Conservation (phyloP, 2,797 vertebrate genomes). For the Clarias pachynema region DNA sequence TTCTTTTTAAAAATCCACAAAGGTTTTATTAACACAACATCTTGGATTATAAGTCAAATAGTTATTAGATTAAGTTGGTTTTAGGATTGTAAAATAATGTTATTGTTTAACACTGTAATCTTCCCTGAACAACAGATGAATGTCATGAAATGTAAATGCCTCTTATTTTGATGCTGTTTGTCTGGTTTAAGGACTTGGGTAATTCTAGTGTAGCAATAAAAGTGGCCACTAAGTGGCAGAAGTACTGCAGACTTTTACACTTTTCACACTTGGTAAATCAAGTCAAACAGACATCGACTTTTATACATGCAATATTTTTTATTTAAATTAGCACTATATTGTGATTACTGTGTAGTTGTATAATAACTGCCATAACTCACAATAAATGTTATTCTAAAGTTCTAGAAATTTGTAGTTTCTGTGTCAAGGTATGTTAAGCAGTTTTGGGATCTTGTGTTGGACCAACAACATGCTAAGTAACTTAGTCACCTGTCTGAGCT, state of each 20-base stretch:
- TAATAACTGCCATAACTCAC: not conserved
- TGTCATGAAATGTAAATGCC: not conserved
- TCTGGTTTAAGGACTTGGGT: not conserved
- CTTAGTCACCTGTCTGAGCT: not conserved
- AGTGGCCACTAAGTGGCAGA: constrained; percentile 40
- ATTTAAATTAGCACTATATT: not conserved
- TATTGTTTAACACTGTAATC: not conserved
- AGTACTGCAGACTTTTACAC: not conserved
- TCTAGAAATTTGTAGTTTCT: not conserved
- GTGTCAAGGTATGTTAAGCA: not conserved
- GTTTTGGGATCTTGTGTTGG: not conserved
- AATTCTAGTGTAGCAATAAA: constrained; percentile 6
- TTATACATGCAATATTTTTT: not conserved
- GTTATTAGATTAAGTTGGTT: not conserved
- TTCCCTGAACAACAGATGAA: not conserved
- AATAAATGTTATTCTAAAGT: constrained; percentile 12
- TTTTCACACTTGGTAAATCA: not conserved
- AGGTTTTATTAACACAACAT: not conserved
- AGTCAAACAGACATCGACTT: not conserved
- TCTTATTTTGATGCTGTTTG: not conserved
- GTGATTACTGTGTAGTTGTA: constrained; percentile 4
- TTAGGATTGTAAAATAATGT: not conserved
- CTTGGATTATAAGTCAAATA: not conserved
- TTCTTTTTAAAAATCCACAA: not conserved
- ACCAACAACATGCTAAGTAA: not conserved